These are phyloP conservation scores for Lophotis ruficrista DNA, from an alignment of 2,113 vertebrate genomes.

Conservation along the genomic window DNA sequence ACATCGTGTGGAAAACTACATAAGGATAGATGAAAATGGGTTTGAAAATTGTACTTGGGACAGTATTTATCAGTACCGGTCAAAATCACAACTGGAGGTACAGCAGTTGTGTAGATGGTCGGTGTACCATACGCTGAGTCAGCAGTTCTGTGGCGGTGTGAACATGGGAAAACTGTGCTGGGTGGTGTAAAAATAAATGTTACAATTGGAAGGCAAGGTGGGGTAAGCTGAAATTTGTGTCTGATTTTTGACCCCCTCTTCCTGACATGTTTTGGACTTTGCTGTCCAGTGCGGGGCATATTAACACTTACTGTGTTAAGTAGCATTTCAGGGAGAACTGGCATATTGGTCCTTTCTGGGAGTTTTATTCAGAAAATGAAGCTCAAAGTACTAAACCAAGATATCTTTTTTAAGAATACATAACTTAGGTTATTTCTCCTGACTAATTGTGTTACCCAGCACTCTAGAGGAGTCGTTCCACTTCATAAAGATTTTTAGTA, in stretches of 20 bases:
- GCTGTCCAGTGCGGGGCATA: background rate
- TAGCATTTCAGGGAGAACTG: background rate
- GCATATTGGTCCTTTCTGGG: background rate
- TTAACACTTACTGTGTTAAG: background rate
- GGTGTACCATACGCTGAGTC: rapidly evolving
- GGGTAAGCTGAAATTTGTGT: background rate
- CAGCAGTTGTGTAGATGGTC: background rate
- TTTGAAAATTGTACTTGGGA: background rate
- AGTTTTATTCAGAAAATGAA: background rate
- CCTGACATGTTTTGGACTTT: background rate
- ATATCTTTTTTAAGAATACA: background rate
- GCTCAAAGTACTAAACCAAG: background rate
- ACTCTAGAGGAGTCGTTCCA: background rate
- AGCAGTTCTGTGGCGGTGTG: background rate
- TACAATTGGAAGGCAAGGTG: background rate
- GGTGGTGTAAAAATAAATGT: background rate
- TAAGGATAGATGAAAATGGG: background rate
- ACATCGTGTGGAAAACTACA: background rate
- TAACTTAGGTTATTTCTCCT: background rate
- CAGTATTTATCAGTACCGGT: background rate
- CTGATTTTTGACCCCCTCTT: background rate
- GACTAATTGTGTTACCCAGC: background rate
- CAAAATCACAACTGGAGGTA: background rate
- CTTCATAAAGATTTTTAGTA: conserved; percentile 9
- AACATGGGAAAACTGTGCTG: too few species aligned